Percentiles rank a stretch among this genome's conserved stretches.
Conservation (phyloP, 1,140 invertebrate species). For the Drosophila rhopaloa region DNA sequence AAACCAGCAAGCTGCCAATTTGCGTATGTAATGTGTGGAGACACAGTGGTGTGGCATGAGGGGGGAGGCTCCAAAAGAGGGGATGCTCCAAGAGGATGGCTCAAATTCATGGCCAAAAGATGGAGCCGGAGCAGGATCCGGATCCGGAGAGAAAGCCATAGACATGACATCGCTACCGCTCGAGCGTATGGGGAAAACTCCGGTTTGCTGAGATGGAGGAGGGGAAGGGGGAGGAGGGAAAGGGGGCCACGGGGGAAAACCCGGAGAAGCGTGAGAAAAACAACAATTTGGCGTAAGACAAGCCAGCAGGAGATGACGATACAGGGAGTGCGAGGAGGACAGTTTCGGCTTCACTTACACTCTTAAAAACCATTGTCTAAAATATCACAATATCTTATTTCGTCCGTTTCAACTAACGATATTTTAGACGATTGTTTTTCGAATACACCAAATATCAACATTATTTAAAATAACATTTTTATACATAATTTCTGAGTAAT, state of each 20-base stretch:
- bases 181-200: constrained; percentile 18
- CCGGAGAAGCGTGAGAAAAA: constrained; percentile 59
- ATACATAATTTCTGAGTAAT: no score
- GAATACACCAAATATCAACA: no score
- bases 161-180: constrained; percentile 34
- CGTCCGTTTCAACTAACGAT: no score
- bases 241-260: neutral
- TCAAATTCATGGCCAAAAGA: constrained; percentile 33
- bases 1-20: constrained; percentile 57
- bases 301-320: neutral
- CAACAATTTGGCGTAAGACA: constrained; percentile 41
- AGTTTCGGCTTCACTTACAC: constrained; percentile 10
- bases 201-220: neutral
- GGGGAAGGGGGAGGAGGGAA: neutral
- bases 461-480: no score
- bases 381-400: no score
- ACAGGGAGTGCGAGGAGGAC: constrained; percentile 1
- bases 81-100: neutral
- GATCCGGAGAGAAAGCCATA: constrained; percentile 20
- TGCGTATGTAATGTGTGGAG: constrained; percentile 50
- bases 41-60: constrained; percentile 8
- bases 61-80: no score
- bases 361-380: neutral
- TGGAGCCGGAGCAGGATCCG: constrained; percentile 1
- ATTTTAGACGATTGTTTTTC: no score